Base-by-base conservation (phyloP, 2,888 invertebrate genomes). In the Stegana nigrithorax region DNA sequence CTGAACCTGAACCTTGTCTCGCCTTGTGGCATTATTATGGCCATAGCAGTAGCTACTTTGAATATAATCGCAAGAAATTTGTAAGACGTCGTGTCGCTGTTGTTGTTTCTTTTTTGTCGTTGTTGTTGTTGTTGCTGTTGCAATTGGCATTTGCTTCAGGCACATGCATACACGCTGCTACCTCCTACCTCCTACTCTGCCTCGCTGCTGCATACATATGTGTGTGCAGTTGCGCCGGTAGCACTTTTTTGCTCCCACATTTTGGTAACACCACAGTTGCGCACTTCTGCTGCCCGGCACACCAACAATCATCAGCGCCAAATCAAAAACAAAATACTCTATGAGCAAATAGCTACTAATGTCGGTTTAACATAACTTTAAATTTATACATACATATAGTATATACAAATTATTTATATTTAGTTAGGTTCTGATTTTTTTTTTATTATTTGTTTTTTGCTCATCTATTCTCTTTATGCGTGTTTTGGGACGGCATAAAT, bases 21-120 rank as follows among this genome's bases (percentile, higher is more conserved):
- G 19, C 21, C 21, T 12, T 36, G 4, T 36, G 14, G 10, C 39
- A 32, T n/a, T n/a, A n/a, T n/a, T n/a, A n/a, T n/a, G n/a, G n/a
- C n/a, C n/a, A n/a, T n/a, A n/a, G n/a, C n/a, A n/a, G n/a, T n/a
- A 36, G 51, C 60, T 62, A 59, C 45, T 65, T 65, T 65, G 57
- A 59, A 65, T 65, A 62, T 65, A 62, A 64, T 62, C 61, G 61
- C 51, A 58, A 45, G 47, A 62, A 64, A 64, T 62, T 64, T 64
- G 64, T 64, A 62, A 53, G 61, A 32, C 23, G 55, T 29, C 17
- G 21, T 32, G 45, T 23, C 55, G 27, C 39, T 47, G 47, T 60
- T 29, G 42, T 45, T 21, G 59, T 45, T 45, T n/a, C n/a, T 12
- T 36, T 59, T 12, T 50, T 36, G 50, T 23, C 7, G 59, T 19